These are phyloP conservation scores for Amiota mariae DNA, from an alignment of 2,888 invertebrate genomes.

Conservation along the genomic window DNA sequence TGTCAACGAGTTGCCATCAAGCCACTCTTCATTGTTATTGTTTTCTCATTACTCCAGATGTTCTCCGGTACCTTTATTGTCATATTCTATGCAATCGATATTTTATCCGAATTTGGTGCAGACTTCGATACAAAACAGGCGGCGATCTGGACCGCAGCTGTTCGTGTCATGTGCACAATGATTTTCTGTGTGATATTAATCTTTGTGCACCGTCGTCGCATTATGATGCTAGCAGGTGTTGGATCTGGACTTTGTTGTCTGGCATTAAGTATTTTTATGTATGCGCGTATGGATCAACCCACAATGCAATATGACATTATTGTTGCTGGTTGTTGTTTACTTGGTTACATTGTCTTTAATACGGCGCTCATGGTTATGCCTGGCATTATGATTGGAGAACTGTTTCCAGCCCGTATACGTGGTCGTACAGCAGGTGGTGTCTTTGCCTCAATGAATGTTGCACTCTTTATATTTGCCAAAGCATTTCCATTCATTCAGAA, in stretches of 20 bases:
- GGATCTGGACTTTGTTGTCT: conserved; percentile 81
- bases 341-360: conserved; percentile 83
- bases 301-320: conserved; percentile 62
- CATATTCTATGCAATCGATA: conserved; percentile 86
- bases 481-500: conserved; percentile 79
- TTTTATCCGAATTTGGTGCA: conserved; percentile 77
- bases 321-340: conserved; percentile 73
- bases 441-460: conserved; percentile 81
- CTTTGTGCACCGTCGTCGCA: conserved; percentile 78
- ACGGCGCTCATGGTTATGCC: conserved; percentile 85
- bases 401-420: conserved; percentile 82
- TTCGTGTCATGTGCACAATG: conserved; percentile 79
- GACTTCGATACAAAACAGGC: conserved; percentile 75
- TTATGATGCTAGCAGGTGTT: conserved; percentile 80
- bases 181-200: conserved; percentile 80
- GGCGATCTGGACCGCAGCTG: conserved; percentile 81
- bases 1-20: conserved; percentile 79
- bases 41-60: conserved; percentile 83
- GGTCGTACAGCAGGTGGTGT: conserved; percentile 84
- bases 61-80: conserved; percentile 84
- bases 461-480: conserved; percentile 81
- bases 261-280: conserved; percentile 76
- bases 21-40: conserved; percentile 82
- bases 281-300: conserved; percentile 65
- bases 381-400: conserved; percentile 83